A percentile compares a stretch with the other conserved stretches of the same genome.
Evolutionary conservation across 2,113 vertebrate species (phyloP).

Genomic region (Mus pahari): DNA sequence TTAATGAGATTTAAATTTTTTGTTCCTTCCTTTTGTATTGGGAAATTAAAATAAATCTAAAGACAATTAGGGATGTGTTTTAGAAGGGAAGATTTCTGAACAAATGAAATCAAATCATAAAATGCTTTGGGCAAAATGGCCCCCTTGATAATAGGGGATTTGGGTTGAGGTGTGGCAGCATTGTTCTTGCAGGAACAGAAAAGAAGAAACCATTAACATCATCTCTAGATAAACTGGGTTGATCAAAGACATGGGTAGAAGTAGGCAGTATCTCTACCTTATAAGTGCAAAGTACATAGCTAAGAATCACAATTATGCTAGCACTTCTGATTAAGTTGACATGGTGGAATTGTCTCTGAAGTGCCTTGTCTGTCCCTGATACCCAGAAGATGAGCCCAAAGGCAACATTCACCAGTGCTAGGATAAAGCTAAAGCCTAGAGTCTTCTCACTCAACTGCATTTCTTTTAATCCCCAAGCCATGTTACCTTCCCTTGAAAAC

Average conservation of each 20-base stretch:
- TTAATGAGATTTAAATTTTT: slow-evolving; percentile 34
- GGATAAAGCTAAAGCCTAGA: background rate
- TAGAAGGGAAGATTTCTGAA: background rate
- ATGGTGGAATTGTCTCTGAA: background rate
- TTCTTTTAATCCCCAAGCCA: background rate
- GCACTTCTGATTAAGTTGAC: slow-evolving; percentile 11
- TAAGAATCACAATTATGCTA: background rate
- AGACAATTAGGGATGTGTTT: background rate
- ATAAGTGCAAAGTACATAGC: background rate
- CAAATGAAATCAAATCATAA: background rate
- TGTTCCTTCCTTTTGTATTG: background rate
- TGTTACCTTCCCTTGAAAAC: background rate
- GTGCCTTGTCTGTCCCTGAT: background rate
- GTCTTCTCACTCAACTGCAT: background rate
- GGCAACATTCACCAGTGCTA: background rate
- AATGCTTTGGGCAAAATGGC: background rate
- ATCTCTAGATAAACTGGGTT: background rate
- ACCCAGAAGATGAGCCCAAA: background rate
- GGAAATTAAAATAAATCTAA: background rate
- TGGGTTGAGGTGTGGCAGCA: background rate
- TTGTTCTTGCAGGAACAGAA: slow-evolving; percentile 21
- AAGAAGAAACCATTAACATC: background rate
- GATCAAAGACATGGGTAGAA: background rate
- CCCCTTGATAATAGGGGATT: background rate
- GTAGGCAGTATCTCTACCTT: background rate